A percentile compares a stretch with the other conserved stretches of the same genome.
phyloP scores from a whole-genome alignment of 2,888 invertebrate genomes.

The Eucera pruinosa region DNA sequence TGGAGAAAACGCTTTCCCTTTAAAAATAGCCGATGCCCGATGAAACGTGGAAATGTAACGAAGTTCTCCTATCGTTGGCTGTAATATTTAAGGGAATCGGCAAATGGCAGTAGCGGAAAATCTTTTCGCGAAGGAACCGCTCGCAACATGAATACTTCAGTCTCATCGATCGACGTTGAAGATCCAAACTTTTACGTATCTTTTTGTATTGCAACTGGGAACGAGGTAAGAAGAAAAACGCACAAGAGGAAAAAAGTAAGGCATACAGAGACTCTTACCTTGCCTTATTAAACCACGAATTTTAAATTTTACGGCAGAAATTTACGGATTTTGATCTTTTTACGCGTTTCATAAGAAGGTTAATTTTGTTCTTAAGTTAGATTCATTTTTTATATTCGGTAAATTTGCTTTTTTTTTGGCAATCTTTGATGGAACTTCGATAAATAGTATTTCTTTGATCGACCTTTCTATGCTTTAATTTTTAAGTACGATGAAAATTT shows the following conservation, averaged over 20 bases:
- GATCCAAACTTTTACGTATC: constrained; percentile 14
- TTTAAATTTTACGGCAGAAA: background rate
- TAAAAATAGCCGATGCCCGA: constrained; percentile 7
- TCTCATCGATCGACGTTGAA: constrained; percentile 19
- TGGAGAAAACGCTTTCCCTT: too few species aligned
- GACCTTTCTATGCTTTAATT: too few species aligned
- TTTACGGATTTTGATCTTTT: constrained; percentile 17
- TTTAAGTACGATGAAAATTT: too few species aligned
- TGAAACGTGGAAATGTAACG: constrained; percentile 1
- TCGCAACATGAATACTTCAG: constrained; percentile 48
- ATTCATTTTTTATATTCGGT: background rate
- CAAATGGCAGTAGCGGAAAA: constrained; percentile 9
- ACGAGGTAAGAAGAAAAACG: background rate
- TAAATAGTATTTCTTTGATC: too few species aligned
- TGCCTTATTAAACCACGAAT: background rate
- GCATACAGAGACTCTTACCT: constrained; percentile 2
- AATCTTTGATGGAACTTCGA: too few species aligned
- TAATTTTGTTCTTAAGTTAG: too few species aligned
- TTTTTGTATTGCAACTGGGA: background rate
- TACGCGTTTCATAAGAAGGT: too few species aligned
- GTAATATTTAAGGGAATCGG: constrained; percentile 34
- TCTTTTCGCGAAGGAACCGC: constrained; percentile 16
- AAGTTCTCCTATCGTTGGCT: constrained; percentile 6
- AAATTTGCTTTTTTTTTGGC: too few species aligned
- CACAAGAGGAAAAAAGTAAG: background rate